Evolutionary conservation across 2,888 invertebrate genomes (phyloP), one percentile per base, ranked within the genome.

Genomic region (Cataglyphis rosenhaueri): DNA sequence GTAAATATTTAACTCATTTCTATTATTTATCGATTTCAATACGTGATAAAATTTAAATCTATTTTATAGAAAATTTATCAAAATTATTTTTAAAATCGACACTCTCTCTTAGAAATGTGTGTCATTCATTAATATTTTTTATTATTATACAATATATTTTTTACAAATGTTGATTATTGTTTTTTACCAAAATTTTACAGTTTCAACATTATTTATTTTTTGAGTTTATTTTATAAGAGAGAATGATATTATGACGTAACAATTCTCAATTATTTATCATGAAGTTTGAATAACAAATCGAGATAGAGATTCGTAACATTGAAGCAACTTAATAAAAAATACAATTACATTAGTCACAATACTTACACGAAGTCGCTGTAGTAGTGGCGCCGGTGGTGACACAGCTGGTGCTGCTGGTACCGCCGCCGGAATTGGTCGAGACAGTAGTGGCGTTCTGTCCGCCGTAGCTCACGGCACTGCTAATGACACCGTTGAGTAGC

Each of bases 401-500:
- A 41, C 84, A 83, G 32, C 81, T 84, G 21, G 74, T 74, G 44
- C 44, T 74, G 32, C 44, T 35, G 15, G 61, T 44, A 12, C 61
- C 44, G 32, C 74, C 32, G 35, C 74, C 64, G 29, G 76, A 76
- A 68, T 89, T 91, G 65, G 91, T 92, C n/a, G 90, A 89, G 68
- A 90, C 89, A 38, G 91, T 89, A 57, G 89, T 91, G 66, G 92
- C 85, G 84, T 92, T 94, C 84, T 93, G 94, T 8, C 76, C 75
- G 29, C 94, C 93, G 78, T 94, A 94, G 81, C 90, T 92, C 41
- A 94, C 93, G 84, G 93, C 91, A 89, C 93, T 92, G 88, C 93
- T 94, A 89, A 94, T 93, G 41, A 94, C 94, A 62, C 94, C 94
- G 79, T 94, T 94, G 76, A 94, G 90, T 84, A 94, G 90, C 93